Percentiles rank a stretch among this genome's conserved stretches.
These are phyloP conservation scores for Amphipyra tragopoginis DNA, from an alignment of 2,888 invertebrate species.

Conservation along the genomic window DNA sequence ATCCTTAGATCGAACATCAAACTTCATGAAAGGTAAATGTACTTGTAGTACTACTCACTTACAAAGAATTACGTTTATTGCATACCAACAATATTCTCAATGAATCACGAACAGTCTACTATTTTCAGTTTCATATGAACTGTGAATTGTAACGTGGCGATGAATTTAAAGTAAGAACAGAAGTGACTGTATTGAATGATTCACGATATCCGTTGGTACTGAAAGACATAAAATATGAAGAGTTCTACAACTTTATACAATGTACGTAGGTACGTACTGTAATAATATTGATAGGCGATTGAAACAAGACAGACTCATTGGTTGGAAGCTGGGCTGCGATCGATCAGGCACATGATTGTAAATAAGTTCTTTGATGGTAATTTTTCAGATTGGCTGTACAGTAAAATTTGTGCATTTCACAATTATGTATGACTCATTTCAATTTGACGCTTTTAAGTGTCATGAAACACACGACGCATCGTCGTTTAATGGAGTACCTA, in stretches of 20 bases:
- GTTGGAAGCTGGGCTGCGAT: conserved; percentile 3
- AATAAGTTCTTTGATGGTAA: neutral
- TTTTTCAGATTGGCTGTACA: no score
- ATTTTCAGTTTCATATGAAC: conserved; percentile 49
- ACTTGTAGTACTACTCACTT: conserved; percentile 5
- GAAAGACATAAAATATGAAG: neutral
- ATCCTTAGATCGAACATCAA: no score
- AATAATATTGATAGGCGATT: conserved; percentile 38
- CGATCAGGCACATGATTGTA: neutral
- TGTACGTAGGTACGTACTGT: conserved; percentile 15
- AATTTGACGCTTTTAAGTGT: no score
- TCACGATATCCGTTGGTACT: conserved; percentile 28
- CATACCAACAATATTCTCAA: conserved; percentile 31
- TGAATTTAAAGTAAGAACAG: conserved; percentile 32
- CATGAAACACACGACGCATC: no score
- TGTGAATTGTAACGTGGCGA: conserved; percentile 49
- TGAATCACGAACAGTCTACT: conserved; percentile 40
- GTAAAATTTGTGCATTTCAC: no score
- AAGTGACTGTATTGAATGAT: conserved; percentile 37
- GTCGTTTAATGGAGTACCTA: no score
- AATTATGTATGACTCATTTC: no score
- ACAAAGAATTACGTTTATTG: conserved; percentile 18
- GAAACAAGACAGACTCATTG: conserved; percentile 37
- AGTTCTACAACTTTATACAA: conserved; percentile 9
- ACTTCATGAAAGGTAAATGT: no score